Percentiles rank a stretch among this genome's conserved stretches.
phyloP scores from a whole-genome alignment of 2,888 invertebrate species.

The Cryptocephalus primarius region DNA sequence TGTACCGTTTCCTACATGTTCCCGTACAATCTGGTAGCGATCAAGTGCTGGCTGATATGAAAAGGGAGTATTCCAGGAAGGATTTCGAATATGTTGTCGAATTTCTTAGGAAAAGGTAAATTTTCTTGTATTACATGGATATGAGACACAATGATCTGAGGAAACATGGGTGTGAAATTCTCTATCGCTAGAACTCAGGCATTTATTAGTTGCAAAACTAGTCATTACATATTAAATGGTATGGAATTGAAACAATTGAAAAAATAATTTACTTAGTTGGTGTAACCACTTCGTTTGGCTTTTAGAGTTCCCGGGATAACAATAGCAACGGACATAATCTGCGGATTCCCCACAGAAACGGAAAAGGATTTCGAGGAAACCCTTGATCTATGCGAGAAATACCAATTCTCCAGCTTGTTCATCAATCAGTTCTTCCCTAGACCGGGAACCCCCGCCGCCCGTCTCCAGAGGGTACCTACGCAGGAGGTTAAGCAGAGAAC shows the following conservation, averaged over 20 bases:
- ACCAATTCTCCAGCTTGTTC: conserved; percentile 87
- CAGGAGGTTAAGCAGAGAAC: conserved; percentile 86
- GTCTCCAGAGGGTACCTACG: conserved; percentile 72
- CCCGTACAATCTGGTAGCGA: conserved; percentile 98
- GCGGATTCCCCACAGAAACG: conserved; percentile 96
- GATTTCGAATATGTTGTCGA: conserved; percentile 88
- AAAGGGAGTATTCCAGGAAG: conserved; percentile 79
- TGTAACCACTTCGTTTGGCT: no score
- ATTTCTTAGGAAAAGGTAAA: conserved; percentile 61
- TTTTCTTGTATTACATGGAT: background rate
- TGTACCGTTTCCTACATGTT: conserved; percentile 93
- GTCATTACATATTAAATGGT: no score
- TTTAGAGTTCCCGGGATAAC: conserved; percentile 85
- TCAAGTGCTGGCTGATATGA: conserved; percentile 88
- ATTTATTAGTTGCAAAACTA: no score
- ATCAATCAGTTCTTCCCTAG: conserved; percentile 97
- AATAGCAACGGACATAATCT: conserved; percentile 96
- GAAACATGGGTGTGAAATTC: no score
- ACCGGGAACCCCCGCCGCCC: conserved; percentile 93
- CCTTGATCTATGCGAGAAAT: conserved; percentile 67
- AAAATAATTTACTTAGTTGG: no score
- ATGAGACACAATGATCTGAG: background rate
- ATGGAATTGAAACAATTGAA: no score
- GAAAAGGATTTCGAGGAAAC: conserved; percentile 83
- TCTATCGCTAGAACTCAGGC: no score